Base-by-base conservation (phyloP, 2,797 vertebrate genomes). In the Anisognathus igniventris region DNA sequence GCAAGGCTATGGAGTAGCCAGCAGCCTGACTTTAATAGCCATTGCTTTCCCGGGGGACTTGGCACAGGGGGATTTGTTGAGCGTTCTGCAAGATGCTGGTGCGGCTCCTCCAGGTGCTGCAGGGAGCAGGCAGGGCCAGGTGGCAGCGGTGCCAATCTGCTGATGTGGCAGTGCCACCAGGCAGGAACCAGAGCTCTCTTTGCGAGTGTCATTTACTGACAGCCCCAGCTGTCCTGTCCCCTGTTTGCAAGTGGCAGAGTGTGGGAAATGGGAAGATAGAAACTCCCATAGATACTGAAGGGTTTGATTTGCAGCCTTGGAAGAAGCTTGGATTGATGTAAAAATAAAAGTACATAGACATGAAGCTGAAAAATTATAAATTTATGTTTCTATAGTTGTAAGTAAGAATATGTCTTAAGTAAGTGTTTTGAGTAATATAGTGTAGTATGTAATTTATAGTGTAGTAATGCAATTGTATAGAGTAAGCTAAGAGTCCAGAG, bases 161-260 rank as follows among this genome's bases (percentile, higher is more conserved):
- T 92, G 92, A 94, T 78, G 82, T 33, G 57, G 93, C 78, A 23
- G 17, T 51, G 92, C 50, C 90, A 85, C 1, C 12, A 25, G 79
- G 79, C 92, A 76, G 83, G 70, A 75, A 39, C 1, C 2, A 48
- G 70, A 73, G 75, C 91, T 72, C 2, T 72, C 91, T 54, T 23
- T 82, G 88, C 8, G 74, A 37, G 56, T 45, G 84, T 67, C 13
- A 72, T 58, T 67, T 65, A 10, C 31, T 90, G 89, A 90, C 91
- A 94, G 91, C 89, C 87, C 91, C 96, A 92, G 94, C 89, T 96
- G 94, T 83, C 91, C 87, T 0, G 4, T 22, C 72, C 62, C 90
- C 77, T 65, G 71, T 40, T 89, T 31, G 85, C 62, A 47, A 61
- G 88, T 42, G 93, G 67, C 27, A 21, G 58, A 21, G 19, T 21